Evolutionary conservation across 2,113 vertebrate species (phyloP), one percentile per base, ranked within the genome.

Genomic region (Leucoraja erinaceus): DNA sequence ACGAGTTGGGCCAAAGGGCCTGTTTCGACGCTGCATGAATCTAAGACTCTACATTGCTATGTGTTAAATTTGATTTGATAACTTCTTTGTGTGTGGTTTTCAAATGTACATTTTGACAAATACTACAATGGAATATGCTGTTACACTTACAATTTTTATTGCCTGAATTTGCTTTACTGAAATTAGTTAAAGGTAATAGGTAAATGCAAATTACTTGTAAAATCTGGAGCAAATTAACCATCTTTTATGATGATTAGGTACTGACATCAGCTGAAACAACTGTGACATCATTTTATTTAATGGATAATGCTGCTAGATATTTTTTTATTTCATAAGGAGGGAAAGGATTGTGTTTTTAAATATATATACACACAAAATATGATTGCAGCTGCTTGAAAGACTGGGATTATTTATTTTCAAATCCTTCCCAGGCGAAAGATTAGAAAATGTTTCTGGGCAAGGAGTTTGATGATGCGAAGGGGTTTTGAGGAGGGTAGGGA

Each of bases 281-380:
- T 91, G 33, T 91, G 90, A 91, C 90, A 91, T 91, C 68, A 91
- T 91, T 91, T 91, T 70, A 38, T 70, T 91, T 47, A 4, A 10
- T 70, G 90, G 25, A 14, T 74, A 20, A 22, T 47, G 68, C 11
- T 72, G 66, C 59, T 63, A n/a, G 20, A 68, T 47, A 70, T 38
- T 7, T 22, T 47, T 90, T 18, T 20, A 1, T 90, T 4, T 72
- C 70, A 72, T 20, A 72, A 72, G 18, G 70, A 72, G 70, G 70
- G 18, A 22, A 5, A 20, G 70, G 70, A 9, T 79, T 4, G 11
- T 79, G 0, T 33, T 18, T 79, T 10, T 66, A 1, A 11, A 14
- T 66, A 11, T 66, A 14, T 66, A 14, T 66, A 14, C 14, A 47
- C 38, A 47, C 38, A 47, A 47, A 1, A 68, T 16, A 68, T 28